Base-by-base conservation (phyloP, 2,797 vertebrate species). In the Caiman crocodilus region DNA sequence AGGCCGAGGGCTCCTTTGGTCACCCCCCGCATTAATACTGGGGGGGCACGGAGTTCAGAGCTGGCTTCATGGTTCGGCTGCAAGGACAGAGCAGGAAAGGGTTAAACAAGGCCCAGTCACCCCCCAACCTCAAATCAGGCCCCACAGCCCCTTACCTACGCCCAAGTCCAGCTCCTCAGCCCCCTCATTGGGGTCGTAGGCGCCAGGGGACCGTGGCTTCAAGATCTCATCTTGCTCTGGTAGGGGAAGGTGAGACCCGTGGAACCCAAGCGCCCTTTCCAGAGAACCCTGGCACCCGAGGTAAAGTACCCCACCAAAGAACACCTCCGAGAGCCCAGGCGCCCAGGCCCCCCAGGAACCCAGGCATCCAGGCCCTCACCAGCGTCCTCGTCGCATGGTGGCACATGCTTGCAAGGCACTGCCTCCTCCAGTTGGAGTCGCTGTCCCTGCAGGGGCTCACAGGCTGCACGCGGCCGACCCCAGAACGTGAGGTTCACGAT, bases 401-500 rank as follows among this genome's bases (percentile, higher is more conserved):
- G 95, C 6, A 58, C 84, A 17, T 97, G 96, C 28, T 92, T 86
- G 90, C 97, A 98, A 6, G 85, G 88, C 18, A 10, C 30, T 65
- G 81, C 88, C 81, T 98, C 97, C 58, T 89, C 91, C 88, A 97
- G 85, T 61, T 91, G 28, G 32, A 71, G 4, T 10, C 4, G 87
- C 82, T 97, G 61, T 2, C 89, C 93, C 23, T 97, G 81, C 25
- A 97, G 89, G 17, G 5, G 35, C 2, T 90, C 32, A 6, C 97
- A 98, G 11, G 1, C 4, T 30, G 87, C 4, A 0, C 1, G 23
- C 5, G 96, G 93, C 3, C 2, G 94, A 6, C 97, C 97, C 92
- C 90, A 97, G 86, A 98, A 97, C 65, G 82, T 94, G 64, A 96
- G 64, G 0, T 97, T 96, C 57, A 88, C 87, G 75, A 84, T 16